Percentiles rank a stretch among this genome's conserved stretches.
Conservation (phyloP, 2,797 vertebrate species). For the Acanthiza pusilla region DNA sequence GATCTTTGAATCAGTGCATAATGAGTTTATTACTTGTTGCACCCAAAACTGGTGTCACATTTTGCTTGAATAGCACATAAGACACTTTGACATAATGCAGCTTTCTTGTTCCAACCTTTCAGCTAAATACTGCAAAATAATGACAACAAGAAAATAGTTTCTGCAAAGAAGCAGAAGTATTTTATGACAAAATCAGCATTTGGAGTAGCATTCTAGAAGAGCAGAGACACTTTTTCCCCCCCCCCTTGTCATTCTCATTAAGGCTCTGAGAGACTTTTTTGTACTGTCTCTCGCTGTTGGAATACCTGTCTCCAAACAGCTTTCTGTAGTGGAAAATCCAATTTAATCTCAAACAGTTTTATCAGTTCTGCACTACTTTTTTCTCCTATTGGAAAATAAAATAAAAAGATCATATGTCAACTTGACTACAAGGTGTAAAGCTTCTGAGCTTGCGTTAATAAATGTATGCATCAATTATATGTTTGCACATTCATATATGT, state of each 20-base stretch:
- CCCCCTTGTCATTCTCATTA: slow-evolving; percentile 61
- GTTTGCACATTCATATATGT: slow-evolving; percentile 48
- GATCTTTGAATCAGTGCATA: neutral
- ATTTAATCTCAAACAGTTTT: slow-evolving; percentile 72
- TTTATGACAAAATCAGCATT: slow-evolving; percentile 48
- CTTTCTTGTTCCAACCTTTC: slow-evolving; percentile 50
- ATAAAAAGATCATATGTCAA: slow-evolving; percentile 66
- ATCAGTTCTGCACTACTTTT: slow-evolving; percentile 65
- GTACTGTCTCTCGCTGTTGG: neutral
- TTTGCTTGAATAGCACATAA: neutral
- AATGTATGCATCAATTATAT: slow-evolving; percentile 64
- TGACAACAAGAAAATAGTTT: slow-evolving; percentile 43
- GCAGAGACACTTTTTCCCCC: neutral
- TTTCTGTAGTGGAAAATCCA: slow-evolving; percentile 73
- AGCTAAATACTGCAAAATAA: slow-evolving; percentile 10
- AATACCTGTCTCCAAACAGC: slow-evolving; percentile 62
- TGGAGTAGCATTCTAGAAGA: slow-evolving; percentile 30
- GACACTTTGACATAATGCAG: slow-evolving; percentile 34
- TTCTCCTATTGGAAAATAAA: slow-evolving; percentile 66
- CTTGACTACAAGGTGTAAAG: slow-evolving; percentile 55
- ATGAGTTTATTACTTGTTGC: neutral
- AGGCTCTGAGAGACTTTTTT: slow-evolving; percentile 33
- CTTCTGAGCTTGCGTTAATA: slow-evolving; percentile 67
- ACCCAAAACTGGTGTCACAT: neutral
- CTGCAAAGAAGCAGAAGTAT: slow-evolving; percentile 19